These are phyloP conservation scores for Phylloscopus trochiloides DNA, from an alignment of 2,113 vertebrate genomes.

Conservation along the genomic window DNA sequence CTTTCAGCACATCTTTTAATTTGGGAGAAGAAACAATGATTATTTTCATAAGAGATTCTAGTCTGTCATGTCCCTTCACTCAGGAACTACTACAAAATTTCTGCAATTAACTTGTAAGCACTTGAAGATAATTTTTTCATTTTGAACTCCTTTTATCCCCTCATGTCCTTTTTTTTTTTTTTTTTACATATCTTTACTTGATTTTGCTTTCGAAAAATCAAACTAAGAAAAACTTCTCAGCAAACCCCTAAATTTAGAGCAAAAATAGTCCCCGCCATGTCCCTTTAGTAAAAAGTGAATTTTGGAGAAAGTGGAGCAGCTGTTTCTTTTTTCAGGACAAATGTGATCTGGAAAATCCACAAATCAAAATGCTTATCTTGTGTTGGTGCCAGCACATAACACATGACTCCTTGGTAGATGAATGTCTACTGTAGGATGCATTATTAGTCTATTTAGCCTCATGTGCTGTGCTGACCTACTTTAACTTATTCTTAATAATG, in stretches of 20 bases:
- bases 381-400: slow-evolving; percentile 50
- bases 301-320: neutral
- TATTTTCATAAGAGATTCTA: neutral
- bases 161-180: neutral
- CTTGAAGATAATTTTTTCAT: neutral
- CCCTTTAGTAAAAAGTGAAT: slow-evolving; percentile 27
- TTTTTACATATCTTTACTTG: neutral
- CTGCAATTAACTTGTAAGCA: neutral
- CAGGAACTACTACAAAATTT: neutral
- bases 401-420: slow-evolving; percentile 57
- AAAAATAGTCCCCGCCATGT: neutral
- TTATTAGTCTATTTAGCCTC: slow-evolving; percentile 61
- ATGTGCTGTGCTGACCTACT: slow-evolving; percentile 60
- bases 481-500: slow-evolving; percentile 64
- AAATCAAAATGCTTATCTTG: slow-evolving; percentile 71
- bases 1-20: neutral
- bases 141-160: neutral
- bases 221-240: neutral
- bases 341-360: slow-evolving; percentile 51
- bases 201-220: neutral
- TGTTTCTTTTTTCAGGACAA: neutral
- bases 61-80: neutral
- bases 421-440: slow-evolving; percentile 50
- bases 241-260: neutral
- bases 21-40: neutral